Percentiles rank a stretch among this genome's conserved stretches.
These are phyloP conservation scores for Gallinago paraguaiae DNA, from an alignment of 2,113 vertebrate genomes.

Conservation along the genomic window DNA sequence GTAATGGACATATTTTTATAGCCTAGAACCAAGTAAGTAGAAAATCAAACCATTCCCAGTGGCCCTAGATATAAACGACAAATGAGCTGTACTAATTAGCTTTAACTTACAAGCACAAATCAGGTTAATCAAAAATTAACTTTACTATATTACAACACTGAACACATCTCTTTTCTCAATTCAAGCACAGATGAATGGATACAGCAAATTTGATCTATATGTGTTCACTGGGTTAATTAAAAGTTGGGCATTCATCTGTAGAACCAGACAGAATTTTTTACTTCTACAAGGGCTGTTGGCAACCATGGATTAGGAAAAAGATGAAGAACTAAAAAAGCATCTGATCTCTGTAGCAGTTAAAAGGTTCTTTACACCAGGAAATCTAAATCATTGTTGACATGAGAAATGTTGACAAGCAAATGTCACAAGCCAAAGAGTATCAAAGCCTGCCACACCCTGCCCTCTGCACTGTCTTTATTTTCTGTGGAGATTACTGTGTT, in stretches of 20 bases:
- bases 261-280: conserved; percentile 23
- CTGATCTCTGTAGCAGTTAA: background rate
- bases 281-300: background rate
- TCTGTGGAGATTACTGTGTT: background rate
- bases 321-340: background rate
- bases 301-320: background rate
- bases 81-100: conserved; percentile 12
- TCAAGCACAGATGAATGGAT: conserved; percentile 46
- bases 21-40: background rate
- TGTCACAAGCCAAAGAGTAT: background rate
- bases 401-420: background rate
- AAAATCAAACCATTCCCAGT: conserved; percentile 1
- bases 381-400: background rate
- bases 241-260: conserved; percentile 9
- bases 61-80: background rate
- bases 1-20: background rate
- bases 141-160: background rate
- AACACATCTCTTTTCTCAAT: conserved; percentile 12
- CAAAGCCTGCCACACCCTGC: background rate
- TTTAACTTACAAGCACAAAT: conserved; percentile 47
- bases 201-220: conserved; percentile 39
- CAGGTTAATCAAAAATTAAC: conserved; percentile 66
- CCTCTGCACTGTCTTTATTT: background rate
- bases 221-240: conserved; percentile 40
- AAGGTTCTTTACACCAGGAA: background rate